Percentiles rank a stretch among this genome's conserved stretches.
These are phyloP conservation scores for Jaculus jaculus DNA, from an alignment of 2,113 vertebrate species.

Conservation along the genomic window DNA sequence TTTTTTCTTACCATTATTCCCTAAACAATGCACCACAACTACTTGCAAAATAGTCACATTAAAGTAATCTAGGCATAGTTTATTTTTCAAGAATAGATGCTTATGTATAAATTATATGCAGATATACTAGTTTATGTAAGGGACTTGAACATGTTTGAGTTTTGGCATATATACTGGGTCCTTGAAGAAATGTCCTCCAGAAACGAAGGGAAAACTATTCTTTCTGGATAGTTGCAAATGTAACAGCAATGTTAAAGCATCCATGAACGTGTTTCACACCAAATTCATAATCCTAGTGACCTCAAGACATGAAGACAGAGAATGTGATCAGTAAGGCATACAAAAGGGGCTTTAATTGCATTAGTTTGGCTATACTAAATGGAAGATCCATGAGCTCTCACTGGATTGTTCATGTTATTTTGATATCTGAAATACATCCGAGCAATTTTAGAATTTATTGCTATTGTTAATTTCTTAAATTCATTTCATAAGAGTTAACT, in stretches of 20 bases:
- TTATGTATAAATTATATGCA: neutral
- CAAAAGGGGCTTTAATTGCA: neutral
- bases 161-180: neutral
- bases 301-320: neutral
- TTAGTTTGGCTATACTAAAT: neutral
- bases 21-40: neutral
- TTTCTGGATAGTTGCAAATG: neutral
- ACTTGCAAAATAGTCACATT: neutral
- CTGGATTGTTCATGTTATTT: conserved; percentile 16
- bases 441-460: neutral
- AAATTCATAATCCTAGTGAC: neutral
- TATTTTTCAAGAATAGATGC: neutral
- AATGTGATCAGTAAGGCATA: neutral
- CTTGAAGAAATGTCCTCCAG: neutral
- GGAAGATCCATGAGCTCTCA: neutral
- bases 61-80: neutral
- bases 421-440: neutral
- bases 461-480: conserved; percentile 16
- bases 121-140: neutral
- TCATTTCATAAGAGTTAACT: neutral
- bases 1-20: neutral
- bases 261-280: neutral
- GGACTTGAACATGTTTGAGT: neutral
- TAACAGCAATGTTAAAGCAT: neutral
- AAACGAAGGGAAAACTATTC: neutral